phyloP scores from a whole-genome alignment of 2,113 vertebrate species.

The Origma solitaria region DNA sequence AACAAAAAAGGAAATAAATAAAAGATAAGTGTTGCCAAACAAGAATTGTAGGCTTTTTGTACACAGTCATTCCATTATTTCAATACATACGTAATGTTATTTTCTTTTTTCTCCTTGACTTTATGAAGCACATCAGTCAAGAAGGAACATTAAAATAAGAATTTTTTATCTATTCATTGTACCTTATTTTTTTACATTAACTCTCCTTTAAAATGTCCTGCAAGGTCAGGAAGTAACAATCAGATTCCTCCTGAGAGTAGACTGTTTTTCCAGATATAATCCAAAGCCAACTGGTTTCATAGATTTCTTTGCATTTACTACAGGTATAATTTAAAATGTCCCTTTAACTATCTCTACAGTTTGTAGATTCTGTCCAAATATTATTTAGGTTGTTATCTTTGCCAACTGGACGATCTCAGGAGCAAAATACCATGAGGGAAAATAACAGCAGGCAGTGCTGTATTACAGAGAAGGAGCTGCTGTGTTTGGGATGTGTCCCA shows the following conservation, averaged over 20 bases:
- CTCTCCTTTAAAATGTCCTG: not conserved
- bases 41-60: not conserved
- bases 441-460: not conserved
- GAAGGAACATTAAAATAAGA: not conserved
- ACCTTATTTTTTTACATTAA: not conserved
- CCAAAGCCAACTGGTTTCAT: not conserved
- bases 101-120: not conserved
- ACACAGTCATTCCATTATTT: not conserved
- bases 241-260: not conserved
- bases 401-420: not conserved
- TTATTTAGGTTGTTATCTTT: not conserved
- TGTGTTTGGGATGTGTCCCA: not conserved
- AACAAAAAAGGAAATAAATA: not conserved
- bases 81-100: not conserved
- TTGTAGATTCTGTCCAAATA: not conserved
- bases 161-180: not conserved
- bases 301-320: not conserved
- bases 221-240: not conserved
- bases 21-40: not conserved
- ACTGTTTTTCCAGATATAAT: not conserved
- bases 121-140: not conserved
- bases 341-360: not conserved
- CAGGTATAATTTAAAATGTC: not conserved
- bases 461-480: not conserved
- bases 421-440: not conserved